These are phyloP conservation scores for Dermolepida albohirtum DNA, from an alignment of 2,888 invertebrate species.

Conservation along the genomic window DNA sequence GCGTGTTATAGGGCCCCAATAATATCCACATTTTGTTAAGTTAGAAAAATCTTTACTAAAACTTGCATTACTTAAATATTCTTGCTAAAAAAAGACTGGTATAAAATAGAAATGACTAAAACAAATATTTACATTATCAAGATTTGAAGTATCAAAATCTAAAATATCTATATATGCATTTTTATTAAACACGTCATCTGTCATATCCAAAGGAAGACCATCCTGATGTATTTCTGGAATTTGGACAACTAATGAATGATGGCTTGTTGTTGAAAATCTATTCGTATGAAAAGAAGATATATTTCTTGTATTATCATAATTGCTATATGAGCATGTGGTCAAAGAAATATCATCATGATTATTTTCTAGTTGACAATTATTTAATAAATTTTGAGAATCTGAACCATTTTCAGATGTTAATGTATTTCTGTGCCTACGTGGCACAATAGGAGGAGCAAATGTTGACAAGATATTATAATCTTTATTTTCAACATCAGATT, in stretches of 20 bases:
- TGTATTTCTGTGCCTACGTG: slow-evolving; percentile 40
- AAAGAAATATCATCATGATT: slow-evolving; percentile 24
- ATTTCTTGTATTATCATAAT: slow-evolving; percentile 20
- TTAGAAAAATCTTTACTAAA: slow-evolving; percentile 58
- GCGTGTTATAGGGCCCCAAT: slow-evolving; percentile 84
- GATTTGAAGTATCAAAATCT: slow-evolving; percentile 30
- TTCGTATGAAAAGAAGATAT: slow-evolving; percentile 1
- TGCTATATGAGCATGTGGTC: slow-evolving; percentile 24
- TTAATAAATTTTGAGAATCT: slow-evolving; percentile 18
- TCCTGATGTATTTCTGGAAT: slow-evolving; percentile 5
- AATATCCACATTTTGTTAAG: slow-evolving; percentile 75
- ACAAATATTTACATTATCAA: slow-evolving; percentile 24
- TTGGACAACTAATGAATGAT: slow-evolving; percentile 7
- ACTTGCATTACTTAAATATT: slow-evolving; percentile 40
- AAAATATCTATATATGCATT: slow-evolving; percentile 30
- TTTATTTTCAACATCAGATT: slow-evolving; percentile 26
- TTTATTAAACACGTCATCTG: slow-evolving; percentile 29
- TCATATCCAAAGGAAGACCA: slow-evolving; percentile 9
- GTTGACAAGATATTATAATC: slow-evolving; percentile 9
- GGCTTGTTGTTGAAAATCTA: slow-evolving; percentile 17
- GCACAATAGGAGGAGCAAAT: slow-evolving; percentile 44
- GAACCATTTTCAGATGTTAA: slow-evolving; percentile 4
- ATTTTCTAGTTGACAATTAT: slow-evolving; percentile 19
- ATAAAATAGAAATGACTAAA: slow-evolving; percentile 1
- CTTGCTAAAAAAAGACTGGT: slow-evolving; percentile 10